Evolutionary conservation across 2,888 invertebrate species (phyloP).

Genomic region (Pharmacophagus antenor): DNA sequence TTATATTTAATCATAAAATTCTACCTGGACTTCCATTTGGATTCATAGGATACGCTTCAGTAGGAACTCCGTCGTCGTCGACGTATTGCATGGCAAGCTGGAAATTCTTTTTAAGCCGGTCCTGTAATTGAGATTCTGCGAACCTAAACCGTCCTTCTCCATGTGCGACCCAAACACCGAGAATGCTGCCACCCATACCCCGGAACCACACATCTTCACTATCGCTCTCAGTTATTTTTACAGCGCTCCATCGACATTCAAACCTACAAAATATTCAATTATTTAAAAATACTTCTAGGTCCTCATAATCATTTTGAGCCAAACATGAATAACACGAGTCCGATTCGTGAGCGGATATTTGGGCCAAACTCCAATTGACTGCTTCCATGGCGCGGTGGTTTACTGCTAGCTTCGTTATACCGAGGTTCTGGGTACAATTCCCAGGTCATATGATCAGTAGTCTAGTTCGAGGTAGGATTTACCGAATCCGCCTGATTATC

Average conservation of each 20-base stretch:
- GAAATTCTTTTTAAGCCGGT: constrained; percentile 74
- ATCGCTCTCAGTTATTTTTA: constrained; percentile 83
- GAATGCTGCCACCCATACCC: constrained; percentile 91
- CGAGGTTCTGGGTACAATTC: too few relatives aligned
- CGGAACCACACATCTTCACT: constrained; percentile 91
- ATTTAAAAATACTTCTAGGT: too few relatives aligned
- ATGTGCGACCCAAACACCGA: constrained; percentile 98
- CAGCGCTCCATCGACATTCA: constrained; percentile 88
- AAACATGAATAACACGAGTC: too few relatives aligned
- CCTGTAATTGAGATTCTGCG: constrained; percentile 68
- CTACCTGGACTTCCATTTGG: constrained; percentile 86
- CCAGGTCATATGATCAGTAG: too few relatives aligned
- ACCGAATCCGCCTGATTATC: too few relatives aligned
- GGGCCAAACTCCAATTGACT: too few relatives aligned
- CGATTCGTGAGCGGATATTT: too few relatives aligned
- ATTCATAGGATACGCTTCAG: constrained; percentile 94
- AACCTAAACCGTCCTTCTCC: constrained; percentile 93
- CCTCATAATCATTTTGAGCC: too few relatives aligned
- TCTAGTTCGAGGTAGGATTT: too few relatives aligned
- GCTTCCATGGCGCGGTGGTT: too few relatives aligned
- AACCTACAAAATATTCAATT: constrained; percentile 56
- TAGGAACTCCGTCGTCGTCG: constrained; percentile 87
- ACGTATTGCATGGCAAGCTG: constrained; percentile 91
- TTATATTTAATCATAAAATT: neutral
- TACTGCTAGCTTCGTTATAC: too few relatives aligned